Evolutionary conservation across 1,140 invertebrate genomes (phyloP).

Genomic region (Trachymyrmex septentrionalis): DNA sequence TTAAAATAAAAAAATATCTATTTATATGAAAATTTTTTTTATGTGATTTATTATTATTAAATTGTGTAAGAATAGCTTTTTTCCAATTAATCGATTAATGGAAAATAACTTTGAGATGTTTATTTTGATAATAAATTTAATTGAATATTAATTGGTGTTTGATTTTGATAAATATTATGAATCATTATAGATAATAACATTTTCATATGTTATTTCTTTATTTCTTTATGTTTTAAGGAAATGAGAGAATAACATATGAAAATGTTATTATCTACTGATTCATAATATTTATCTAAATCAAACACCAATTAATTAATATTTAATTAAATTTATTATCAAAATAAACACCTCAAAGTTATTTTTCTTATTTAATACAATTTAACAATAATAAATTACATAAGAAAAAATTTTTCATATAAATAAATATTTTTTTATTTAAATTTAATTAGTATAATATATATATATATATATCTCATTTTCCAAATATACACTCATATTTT

Average conservation of each 20-base stretch:
- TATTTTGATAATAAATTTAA: neutral
- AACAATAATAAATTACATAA: neutral
- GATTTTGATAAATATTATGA: neutral
- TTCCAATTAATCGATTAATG: neutral
- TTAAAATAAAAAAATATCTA: no score
- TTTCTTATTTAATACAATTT: neutral
- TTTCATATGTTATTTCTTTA: neutral
- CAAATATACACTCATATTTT: neutral
- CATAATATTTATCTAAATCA: neutral
- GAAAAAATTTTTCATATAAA: neutral
- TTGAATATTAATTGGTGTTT: neutral
- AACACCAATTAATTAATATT: neutral
- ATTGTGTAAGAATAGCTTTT: neutral
- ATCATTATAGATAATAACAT: neutral
- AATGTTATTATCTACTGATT: neutral
- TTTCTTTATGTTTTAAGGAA: no score
- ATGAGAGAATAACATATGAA: neutral
- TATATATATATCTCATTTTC: neutral
- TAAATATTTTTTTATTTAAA: no score
- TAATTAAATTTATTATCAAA: conserved; percentile 6
- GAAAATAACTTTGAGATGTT: neutral
- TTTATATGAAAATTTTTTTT: neutral
- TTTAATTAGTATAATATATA: no score
- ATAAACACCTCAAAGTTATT: neutral
- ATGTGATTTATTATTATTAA: neutral